Base-by-base conservation (phyloP, 1,140 invertebrate species). In the Colletes gigas region DNA sequence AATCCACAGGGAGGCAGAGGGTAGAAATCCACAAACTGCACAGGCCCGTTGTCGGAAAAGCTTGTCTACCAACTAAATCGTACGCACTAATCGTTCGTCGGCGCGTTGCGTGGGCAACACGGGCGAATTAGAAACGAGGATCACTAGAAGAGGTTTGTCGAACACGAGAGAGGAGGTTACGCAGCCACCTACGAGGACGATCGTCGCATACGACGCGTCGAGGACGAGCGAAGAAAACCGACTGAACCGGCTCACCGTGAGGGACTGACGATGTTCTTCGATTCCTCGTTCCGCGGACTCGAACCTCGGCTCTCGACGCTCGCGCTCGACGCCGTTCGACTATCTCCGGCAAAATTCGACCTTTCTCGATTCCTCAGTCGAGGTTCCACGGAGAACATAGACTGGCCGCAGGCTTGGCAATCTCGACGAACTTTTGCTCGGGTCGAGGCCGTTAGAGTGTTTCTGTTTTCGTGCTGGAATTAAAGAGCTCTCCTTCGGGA, bases 181-280 rank as follows among this genome's bases (percentile, higher is more conserved):
- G 63, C 21, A 59, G 78, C 62, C 72, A 68, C 54, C 63, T 68
- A 80, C 72, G 54, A n/a, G 63, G 74, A 55, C 52, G 44, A 75
- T 50, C n/a, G 41, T 66, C 21, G 62, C 55, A 30, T 44, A 70
- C 19, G 78, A 65, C 80, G 15, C 9, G 44, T 50, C 19, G n/a
- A 52, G 67, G 60, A 80, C 68, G 69, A 69, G 19, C 77, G 59
- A 60, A 78, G 54, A 86, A 79, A 83, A 89, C 88, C 89, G 76
- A 77, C 67, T 89, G 72, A 76, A 78, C 88, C 91, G 90, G 85
- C 90, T 89, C 80, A 85, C 88, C 88, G 88, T 88, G 85, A 90
- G 78, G 86, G 88, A 92, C 91, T 92, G 90, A 84, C 74, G 81
- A 70, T 67, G 78, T 60, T 68, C 15, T 63, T 88, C 81, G 82